phyloP scores from a whole-genome alignment of 1,140 invertebrate genomes.

The Conus betulinus region DNA sequence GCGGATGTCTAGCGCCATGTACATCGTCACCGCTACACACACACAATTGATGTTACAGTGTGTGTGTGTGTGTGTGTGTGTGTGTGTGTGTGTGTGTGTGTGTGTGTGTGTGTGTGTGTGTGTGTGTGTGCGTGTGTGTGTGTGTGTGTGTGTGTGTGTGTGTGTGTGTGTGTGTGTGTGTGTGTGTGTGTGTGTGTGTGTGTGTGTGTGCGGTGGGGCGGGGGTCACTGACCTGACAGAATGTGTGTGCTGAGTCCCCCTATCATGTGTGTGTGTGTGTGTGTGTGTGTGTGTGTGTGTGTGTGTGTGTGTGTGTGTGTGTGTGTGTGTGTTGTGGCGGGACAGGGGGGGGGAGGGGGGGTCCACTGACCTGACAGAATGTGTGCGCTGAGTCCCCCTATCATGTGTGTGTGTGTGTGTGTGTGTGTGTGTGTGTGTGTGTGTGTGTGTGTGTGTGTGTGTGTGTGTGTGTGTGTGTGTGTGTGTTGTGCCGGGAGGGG shows the following conservation, averaged over 20 bases:
- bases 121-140: too few species aligned
- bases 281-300: not conserved
- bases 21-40: conserved; percentile 46
- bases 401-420: not conserved
- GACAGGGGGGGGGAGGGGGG: too few species aligned
- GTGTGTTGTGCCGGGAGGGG: not conserved
- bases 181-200: too few species aligned
- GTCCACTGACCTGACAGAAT: conserved; percentile 84
- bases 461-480: not conserved
- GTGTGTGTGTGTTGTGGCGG: not conserved
- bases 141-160: too few species aligned
- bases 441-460: too few species aligned
- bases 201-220: too few species aligned
- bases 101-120: too few species aligned
- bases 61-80: too few species aligned
- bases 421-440: too few species aligned
- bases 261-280: not conserved
- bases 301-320: not conserved
- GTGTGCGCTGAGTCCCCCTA: conserved; percentile 78
- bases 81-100: too few species aligned
- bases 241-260: not conserved
- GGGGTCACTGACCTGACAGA: not conserved
- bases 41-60: too few species aligned
- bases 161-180: too few species aligned
- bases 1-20: conserved; percentile 46